Percentiles rank a stretch among this genome's conserved stretches.
Conservation (phyloP, 2,797 vertebrate genomes). For the Aselliscus stoliczkanus region DNA sequence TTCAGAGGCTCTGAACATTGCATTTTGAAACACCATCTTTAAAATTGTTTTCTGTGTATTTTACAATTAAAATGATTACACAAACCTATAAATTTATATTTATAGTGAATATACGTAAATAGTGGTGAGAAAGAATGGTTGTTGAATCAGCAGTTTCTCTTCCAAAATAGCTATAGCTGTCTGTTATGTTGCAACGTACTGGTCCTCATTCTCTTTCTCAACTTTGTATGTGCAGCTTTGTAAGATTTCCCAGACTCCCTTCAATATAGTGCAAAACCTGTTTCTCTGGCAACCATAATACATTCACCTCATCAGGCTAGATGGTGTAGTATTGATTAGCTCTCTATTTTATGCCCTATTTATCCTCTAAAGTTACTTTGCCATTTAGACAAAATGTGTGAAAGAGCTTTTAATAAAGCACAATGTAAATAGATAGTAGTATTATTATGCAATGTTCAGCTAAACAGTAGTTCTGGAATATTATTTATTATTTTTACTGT, state of each 20-base stretch:
- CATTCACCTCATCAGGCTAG: not conserved
- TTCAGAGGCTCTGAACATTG: not conserved
- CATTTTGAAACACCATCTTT: not conserved
- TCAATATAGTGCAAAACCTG: not conserved
- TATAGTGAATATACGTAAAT: not conserved
- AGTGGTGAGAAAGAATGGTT: not conserved
- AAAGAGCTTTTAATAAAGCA: not conserved
- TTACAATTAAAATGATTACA: not conserved
- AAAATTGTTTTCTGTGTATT: constrained; percentile 15
- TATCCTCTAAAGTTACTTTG: not conserved
- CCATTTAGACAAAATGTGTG: not conserved
- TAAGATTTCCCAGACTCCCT: not conserved
- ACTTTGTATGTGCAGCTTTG: not conserved
- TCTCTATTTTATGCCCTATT: constrained; percentile 13
- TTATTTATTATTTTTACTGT: not conserved
- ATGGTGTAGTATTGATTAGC: not conserved
- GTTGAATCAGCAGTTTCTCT: not conserved
- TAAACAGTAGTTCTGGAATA: not conserved
- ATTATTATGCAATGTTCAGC: not conserved
- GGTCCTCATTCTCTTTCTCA: not conserved
- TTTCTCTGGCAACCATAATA: not conserved
- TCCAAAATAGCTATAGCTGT: not conserved
- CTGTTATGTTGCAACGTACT: not conserved
- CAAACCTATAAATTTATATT: not conserved
- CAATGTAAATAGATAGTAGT: not conserved